A percentile compares a stretch with the other conserved stretches of the same genome.
Conservation (phyloP, 2,888 invertebrate species). For the Watsonalla cultraria region DNA sequence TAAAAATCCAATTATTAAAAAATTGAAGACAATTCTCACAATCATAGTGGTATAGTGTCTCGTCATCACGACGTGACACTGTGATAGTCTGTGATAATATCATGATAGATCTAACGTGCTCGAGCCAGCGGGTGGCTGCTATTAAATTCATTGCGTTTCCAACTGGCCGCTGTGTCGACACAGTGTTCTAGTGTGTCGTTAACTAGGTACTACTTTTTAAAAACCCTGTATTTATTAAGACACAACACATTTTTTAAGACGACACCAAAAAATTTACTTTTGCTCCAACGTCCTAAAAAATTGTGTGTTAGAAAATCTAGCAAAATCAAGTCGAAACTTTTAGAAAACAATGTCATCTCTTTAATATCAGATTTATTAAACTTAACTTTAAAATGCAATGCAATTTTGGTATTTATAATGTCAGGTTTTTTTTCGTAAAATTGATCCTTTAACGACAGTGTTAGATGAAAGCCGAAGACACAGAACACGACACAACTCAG, state of each 20-base stretch:
- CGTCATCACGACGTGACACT: conserved; percentile 41
- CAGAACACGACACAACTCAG: conserved; percentile 16
- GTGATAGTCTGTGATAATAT: conserved; percentile 40
- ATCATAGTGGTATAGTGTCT: conserved; percentile 43
- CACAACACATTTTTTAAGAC: too few species aligned
- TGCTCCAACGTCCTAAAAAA: too few species aligned
- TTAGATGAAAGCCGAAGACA: neutral
- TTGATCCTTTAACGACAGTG: neutral
- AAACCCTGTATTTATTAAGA: neutral
- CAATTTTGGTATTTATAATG: too few species aligned
- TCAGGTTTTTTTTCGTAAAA: too few species aligned
- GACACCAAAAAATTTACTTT: too few species aligned
- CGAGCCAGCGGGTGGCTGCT: conserved; percentile 57
- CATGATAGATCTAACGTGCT: conserved; percentile 70
- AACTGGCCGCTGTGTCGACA: conserved; percentile 15
- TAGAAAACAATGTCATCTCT: too few species aligned
- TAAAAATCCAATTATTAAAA: conserved; percentile 60
- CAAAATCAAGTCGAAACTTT: too few species aligned
- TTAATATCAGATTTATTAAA: too few species aligned
- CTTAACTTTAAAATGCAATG: too few species aligned
- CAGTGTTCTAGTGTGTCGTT: conserved; percentile 18
- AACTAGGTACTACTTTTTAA: too few species aligned
- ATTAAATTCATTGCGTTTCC: conserved; percentile 51
- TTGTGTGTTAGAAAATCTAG: too few species aligned
- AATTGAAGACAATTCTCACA: conserved; percentile 66